Base-by-base conservation (phyloP, 2,797 vertebrate species). In the Rhabdomys pumilio region DNA sequence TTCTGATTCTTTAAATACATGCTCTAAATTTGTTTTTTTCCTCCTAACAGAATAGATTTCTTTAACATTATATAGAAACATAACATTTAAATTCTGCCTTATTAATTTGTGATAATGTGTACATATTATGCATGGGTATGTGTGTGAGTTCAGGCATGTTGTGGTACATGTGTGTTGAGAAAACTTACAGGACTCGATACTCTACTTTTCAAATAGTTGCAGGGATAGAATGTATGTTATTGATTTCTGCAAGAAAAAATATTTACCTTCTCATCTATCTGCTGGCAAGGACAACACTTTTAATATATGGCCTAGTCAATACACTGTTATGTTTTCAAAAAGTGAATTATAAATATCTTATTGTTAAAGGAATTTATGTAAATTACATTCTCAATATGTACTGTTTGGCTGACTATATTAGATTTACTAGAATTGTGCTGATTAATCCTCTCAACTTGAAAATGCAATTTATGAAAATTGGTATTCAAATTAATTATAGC, bases 391-490 rank as follows among this genome's bases (percentile, higher is more conserved):
- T 73, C 2, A 67, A 24, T 73, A 85, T 57, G 19, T 80, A 29
- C 17, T 91, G 7, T 91, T 96, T 81, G 17, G 2, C 22, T 93
- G 47, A 91, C 31, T 89, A 19, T 47, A 29, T 1, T 61, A 59
- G 29, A 80, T 96, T 93, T 92, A 73, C 1, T 34, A 88, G 47
- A 91, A 89, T 91, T 83, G 22, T 26, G 86, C 22, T 82, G 77
- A 95, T 67, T 83, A 94, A 84, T 95, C 59, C 55, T 92, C 41
- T 87, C n/a, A 29, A 73, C 15, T 81, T 86, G 53, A 81, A 94
- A 89, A 82, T 89, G 29, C 17, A 69, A 69, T 59, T 73, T 80
- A 53, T 84, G 20, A 76, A 87, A 89, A 94, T 77, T 22, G 93
- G 24, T 53, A 50, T 88, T 87, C 38, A 93, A 85, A 96, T 80